A percentile compares a stretch with the other conserved stretches of the same genome.
Conservation (phyloP, 1,140 invertebrate genomes). For the Harpegnathos saltator region DNA sequence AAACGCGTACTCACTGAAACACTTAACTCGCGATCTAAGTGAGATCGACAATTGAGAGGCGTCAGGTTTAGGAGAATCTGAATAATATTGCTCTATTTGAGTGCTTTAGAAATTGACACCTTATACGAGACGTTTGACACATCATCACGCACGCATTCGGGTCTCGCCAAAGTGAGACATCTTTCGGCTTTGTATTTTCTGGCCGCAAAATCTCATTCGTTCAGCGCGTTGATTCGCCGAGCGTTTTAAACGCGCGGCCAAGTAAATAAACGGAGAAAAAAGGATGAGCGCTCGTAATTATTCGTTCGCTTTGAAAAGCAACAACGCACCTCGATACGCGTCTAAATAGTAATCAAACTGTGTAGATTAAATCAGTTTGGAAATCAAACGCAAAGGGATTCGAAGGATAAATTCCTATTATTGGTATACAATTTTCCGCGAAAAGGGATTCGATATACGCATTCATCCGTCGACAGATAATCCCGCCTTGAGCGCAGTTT, state of each 20-base stretch:
- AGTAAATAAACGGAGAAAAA: background rate
- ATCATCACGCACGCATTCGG: no score
- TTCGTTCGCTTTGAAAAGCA: constrained; percentile 24
- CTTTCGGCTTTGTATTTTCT: background rate
- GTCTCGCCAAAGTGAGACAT: no score
- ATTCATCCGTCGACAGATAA: constrained; percentile 42
- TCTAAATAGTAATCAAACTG: constrained; percentile 46
- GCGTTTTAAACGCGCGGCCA: background rate
- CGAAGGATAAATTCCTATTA: constrained; percentile 48
- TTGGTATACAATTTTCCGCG: constrained; percentile 55
- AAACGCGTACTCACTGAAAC: no score
- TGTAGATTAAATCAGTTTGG: constrained; percentile 48
- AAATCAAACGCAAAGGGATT: constrained; percentile 44
- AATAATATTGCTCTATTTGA: background rate
- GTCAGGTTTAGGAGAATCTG: no score
- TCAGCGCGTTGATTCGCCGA: background rate
- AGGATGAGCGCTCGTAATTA: background rate
- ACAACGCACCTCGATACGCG: background rate
- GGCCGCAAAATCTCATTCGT: background rate
- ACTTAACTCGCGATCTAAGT: no score
- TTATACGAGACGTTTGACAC: no score
- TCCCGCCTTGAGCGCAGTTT: constrained; percentile 36
- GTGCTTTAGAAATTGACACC: no score
- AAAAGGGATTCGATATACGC: constrained; percentile 48
- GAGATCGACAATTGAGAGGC: no score